Percentiles rank a stretch among this genome's conserved stretches.
Conservation (phyloP, 2,797 vertebrate genomes). For the Acipenser transmontanus region DNA sequence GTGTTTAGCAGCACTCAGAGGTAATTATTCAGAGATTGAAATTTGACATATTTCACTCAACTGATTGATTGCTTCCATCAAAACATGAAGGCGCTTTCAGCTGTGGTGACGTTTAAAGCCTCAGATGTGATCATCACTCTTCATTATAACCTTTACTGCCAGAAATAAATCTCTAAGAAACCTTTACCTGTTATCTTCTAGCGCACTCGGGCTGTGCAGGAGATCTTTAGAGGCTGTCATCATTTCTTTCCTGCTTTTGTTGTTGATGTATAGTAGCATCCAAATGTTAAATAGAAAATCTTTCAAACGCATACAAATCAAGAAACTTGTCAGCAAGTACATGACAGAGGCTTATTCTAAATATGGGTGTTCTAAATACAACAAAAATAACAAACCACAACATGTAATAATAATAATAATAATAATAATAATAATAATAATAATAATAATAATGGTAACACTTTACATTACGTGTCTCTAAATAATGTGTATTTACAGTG, state of each 20-base stretch:
- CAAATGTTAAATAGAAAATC: no score
- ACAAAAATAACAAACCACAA: no score
- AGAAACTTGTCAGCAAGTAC: background rate
- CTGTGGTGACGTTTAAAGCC: background rate
- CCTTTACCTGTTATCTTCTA: slow-evolving; percentile 8
- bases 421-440: no score
- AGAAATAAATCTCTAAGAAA: slow-evolving; percentile 11
- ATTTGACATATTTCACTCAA: slow-evolving; percentile 49
- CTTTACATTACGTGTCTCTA: no score
- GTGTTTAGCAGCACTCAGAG: slow-evolving; percentile 36
- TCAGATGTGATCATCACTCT: background rate
- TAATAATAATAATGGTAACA: no score
- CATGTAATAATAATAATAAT: no score
- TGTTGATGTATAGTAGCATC: no score
- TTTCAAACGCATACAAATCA: no score
- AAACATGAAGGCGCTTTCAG: slow-evolving; percentile 16
- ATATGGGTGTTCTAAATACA: background rate
- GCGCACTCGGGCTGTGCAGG: slow-evolving; percentile 10
- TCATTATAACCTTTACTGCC: background rate
- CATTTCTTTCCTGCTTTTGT: no score
- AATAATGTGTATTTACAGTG: no score
- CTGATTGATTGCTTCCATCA: slow-evolving; percentile 44
- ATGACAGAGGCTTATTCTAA: background rate
- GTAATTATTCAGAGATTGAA: slow-evolving; percentile 47
- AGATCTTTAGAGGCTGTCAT: background rate